Percentiles rank a stretch among this genome's conserved stretches.
These are phyloP conservation scores for Champsocephalus esox DNA, from an alignment of 2,797 vertebrate genomes.

Conservation along the genomic window DNA sequence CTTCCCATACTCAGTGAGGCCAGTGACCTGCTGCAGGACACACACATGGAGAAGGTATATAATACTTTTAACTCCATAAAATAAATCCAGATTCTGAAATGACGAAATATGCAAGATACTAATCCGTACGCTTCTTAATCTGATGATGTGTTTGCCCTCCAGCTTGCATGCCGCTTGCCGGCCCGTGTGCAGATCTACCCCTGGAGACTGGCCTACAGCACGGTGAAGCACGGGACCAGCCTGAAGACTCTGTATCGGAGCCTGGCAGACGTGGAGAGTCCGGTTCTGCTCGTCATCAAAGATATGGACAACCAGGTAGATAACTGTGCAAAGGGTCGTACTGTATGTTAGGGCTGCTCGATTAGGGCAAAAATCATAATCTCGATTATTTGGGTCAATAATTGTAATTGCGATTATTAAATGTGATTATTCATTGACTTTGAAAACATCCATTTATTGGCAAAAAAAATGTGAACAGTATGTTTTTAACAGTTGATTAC, in stretches of 20 bases:
- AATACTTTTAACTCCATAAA: background rate
- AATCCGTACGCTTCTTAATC: background rate
- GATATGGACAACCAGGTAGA: conserved; percentile 95
- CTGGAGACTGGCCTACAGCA: conserved; percentile 94
- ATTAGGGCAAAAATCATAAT: no score
- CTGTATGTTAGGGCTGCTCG: no score
- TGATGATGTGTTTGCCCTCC: conserved; percentile 26
- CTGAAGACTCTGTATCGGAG: conserved; percentile 97
- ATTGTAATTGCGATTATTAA: no score
- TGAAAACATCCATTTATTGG: no score
- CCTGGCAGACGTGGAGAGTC: conserved; percentile 89
- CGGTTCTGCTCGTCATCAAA: conserved; percentile 94
- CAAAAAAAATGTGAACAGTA: no score
- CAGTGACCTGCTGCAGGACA: conserved; percentile 93
- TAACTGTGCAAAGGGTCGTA: background rate
- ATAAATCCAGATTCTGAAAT: background rate
- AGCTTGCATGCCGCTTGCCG: conserved; percentile 92
- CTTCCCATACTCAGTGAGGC: conserved; percentile 89
- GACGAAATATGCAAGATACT: background rate
- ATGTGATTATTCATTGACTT: no score
- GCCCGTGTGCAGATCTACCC: conserved; percentile 96
- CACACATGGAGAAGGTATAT: conserved; percentile 93
- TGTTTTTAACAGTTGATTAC: no score
- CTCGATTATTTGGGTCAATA: no score
- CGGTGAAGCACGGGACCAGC: conserved; percentile 93